Evolutionary conservation across 2,888 invertebrate species (phyloP).

Genomic region (Horisme vitalbata): DNA sequence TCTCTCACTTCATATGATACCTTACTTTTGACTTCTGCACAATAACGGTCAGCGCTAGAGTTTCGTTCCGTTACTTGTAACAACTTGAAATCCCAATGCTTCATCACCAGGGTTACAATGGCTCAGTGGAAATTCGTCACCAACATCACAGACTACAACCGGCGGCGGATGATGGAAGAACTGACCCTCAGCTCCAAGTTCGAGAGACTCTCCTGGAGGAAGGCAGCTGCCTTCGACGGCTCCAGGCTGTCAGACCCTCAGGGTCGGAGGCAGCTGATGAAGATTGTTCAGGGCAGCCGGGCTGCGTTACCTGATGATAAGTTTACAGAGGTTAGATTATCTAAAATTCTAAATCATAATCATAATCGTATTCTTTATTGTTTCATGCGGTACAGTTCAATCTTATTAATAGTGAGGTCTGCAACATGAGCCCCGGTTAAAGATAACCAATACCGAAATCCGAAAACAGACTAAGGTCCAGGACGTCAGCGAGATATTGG

Average conservation of each 20-base stretch:
- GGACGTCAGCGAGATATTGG: too few species aligned
- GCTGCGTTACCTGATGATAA: slow-evolving; percentile 89
- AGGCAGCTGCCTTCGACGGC: slow-evolving; percentile 87
- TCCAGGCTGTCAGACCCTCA: slow-evolving; percentile 86
- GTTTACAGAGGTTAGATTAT: slow-evolving; percentile 85
- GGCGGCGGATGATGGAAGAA: slow-evolving; percentile 87
- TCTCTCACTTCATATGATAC: too few species aligned
- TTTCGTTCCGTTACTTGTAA: background rate
- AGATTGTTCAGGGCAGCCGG: slow-evolving; percentile 87
- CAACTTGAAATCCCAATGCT: background rate
- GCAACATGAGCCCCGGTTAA: too few species aligned
- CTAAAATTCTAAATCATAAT: too few species aligned
- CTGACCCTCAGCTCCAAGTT: slow-evolving; percentile 88
- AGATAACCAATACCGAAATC: too few species aligned
- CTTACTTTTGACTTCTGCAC: too few species aligned
- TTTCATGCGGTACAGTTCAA: too few species aligned
- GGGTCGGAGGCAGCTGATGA: slow-evolving; percentile 86
- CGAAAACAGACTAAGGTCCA: too few species aligned
- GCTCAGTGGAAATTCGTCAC: slow-evolving; percentile 90
- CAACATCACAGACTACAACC: slow-evolving; percentile 88
- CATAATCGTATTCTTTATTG: too few species aligned
- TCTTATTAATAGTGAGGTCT: too few species aligned
- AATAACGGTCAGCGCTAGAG: too few species aligned
- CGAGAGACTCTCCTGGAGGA: slow-evolving; percentile 88
- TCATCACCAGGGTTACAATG: slow-evolving; percentile 80